Conservation (phyloP, 2,113 vertebrate genomes). For the Picathartes gymnocephalus region DNA sequence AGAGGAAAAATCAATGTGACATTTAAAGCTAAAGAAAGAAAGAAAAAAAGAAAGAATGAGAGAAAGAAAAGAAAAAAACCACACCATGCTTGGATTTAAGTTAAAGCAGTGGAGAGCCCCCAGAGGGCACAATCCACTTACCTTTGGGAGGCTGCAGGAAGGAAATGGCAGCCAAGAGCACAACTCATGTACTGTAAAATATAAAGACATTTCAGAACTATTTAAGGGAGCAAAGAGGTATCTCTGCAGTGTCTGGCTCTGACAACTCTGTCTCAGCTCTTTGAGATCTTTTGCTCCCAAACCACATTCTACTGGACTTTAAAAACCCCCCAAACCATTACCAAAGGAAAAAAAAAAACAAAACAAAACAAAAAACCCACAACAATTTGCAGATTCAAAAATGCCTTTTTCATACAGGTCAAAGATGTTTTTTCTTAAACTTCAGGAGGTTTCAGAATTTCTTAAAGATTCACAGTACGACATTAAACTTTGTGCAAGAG, state of each 20-base stretch:
- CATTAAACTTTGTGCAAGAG: neutral
- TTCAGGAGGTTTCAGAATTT: neutral
- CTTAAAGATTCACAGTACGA: neutral
- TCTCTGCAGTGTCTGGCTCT: neutral
- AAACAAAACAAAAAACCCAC: no score
- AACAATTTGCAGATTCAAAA: neutral
- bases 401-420: neutral
- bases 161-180: constrained; percentile 37
- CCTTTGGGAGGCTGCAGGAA: constrained; percentile 53
- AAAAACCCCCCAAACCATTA: neutral
- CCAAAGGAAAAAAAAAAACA: neutral
- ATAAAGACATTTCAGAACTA: constrained; percentile 36
- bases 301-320: neutral
- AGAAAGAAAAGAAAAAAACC: neutral
- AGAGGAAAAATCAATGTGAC: constrained; percentile 43
- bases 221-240: constrained; percentile 7
- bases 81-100: neutral
- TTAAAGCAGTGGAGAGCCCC: constrained; percentile 57
- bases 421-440: neutral
- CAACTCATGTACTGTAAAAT: constrained; percentile 30
- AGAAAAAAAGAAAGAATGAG: neutral
- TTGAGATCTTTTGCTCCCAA: neutral
- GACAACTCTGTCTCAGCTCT: neutral
- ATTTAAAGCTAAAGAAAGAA: constrained; percentile 43
- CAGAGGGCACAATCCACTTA: constrained; percentile 66